phyloP scores from a whole-genome alignment of 2,888 invertebrate species.

The Meliscaeva auricollis region DNA sequence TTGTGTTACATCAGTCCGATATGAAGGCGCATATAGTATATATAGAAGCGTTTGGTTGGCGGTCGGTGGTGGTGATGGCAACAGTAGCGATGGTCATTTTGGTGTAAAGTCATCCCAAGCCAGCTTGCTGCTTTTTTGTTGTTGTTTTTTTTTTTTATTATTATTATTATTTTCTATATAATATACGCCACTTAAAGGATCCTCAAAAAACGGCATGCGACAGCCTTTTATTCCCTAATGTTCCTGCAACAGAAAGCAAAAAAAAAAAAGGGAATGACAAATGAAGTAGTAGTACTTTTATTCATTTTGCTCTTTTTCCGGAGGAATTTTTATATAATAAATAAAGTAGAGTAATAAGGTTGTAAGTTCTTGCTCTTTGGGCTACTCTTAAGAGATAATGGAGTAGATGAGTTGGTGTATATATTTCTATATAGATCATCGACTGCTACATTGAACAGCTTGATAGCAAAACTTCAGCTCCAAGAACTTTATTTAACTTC shows the following conservation, averaged over 20 bases:
- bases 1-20: slow-evolving; percentile 59
- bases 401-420: no score
- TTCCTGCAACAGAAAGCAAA: slow-evolving; percentile 43
- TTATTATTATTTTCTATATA: slow-evolving; percentile 10
- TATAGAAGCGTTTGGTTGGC: slow-evolving; percentile 1
- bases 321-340: slow-evolving; percentile 17
- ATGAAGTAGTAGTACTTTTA: slow-evolving; percentile 55
- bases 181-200: slow-evolving; percentile 59
- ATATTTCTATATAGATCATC: no score
- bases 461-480: no score
- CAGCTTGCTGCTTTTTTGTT: slow-evolving; percentile 10
- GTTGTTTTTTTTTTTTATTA: not conserved
- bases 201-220: slow-evolving; percentile 41
- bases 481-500: no score
- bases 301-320: not conserved
- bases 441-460: no score
- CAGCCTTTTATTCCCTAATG: slow-evolving; percentile 66
- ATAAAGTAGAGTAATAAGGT: not conserved
- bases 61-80: not conserved
- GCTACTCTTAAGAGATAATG: no score
- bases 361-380: not conserved
- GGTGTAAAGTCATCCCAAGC: slow-evolving; percentile 35
- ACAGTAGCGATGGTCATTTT: slow-evolving; percentile 43
- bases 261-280: slow-evolving; percentile 61
- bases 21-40: not conserved